Conservation (phyloP, 2,888 invertebrate species). For the Acanthoscelides obtectus region DNA sequence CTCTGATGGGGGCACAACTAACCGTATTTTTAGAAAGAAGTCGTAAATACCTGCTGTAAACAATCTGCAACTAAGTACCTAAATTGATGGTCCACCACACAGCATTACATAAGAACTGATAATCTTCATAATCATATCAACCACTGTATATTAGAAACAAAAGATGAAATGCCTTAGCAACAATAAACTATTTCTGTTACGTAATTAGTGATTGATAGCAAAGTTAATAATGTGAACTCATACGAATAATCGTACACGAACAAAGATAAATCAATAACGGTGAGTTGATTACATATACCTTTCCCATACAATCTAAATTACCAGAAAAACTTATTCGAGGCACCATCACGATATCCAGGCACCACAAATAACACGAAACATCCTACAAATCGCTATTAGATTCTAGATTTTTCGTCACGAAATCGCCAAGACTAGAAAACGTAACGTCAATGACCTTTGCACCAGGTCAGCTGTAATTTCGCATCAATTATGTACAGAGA, state of each 20-base stretch:
- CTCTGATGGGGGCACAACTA: too few relatives aligned
- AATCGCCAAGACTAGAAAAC: background rate
- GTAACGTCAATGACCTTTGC: background rate
- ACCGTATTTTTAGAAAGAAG: too few relatives aligned
- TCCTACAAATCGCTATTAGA: too few relatives aligned
- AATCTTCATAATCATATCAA: too few relatives aligned
- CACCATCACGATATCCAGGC: background rate
- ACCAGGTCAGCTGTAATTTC: background rate
- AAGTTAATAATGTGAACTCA: background rate
- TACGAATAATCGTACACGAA: background rate
- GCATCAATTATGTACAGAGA: background rate
- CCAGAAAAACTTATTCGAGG: background rate
- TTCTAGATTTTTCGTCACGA: too few relatives aligned
- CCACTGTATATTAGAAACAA: background rate
- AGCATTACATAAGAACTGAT: too few relatives aligned
- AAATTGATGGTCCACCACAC: too few relatives aligned
- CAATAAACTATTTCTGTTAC: background rate
- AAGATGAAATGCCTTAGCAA: background rate
- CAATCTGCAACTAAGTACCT: too few relatives aligned
- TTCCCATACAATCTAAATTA: too few relatives aligned
- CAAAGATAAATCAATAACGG: background rate
- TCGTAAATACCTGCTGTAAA: too few relatives aligned
- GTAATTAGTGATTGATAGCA: background rate
- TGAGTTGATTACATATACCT: background rate
- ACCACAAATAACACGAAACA: too few relatives aligned